Base-by-base conservation (phyloP, 2,888 invertebrate species). In the Chloroclystis v-ata region DNA sequence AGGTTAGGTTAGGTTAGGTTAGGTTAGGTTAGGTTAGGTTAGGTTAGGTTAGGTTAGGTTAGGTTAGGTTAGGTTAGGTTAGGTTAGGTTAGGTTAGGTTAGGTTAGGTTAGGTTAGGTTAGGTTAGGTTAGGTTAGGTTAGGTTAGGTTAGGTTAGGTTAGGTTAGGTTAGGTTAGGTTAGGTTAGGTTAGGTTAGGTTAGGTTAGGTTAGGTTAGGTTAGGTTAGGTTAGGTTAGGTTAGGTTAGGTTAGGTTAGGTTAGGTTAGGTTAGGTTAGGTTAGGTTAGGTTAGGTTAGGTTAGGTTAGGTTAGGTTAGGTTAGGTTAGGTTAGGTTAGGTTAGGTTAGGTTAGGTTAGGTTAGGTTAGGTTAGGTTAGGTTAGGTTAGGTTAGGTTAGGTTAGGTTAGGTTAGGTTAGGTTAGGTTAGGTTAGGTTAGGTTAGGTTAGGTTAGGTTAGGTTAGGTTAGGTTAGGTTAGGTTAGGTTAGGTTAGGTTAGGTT, bases 41-140 rank as follows among this genome's bases (percentile, higher is more conserved):
- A 38, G 47, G 54, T 49, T 54, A 49, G 57, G 52, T 54, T 54
- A 56, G 60, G 57, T 56, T 57, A 56, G 57, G 56, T 54, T 52
- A 44, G 59, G 50, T 47, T 45, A 42, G 43, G 47, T 51, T 41
- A 37, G 37, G 41, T 41, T 47, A 30, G 37, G 30, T 42, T 47
- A 30, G 28, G 28, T 28, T 28, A 28, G 28, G 28, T 28, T 35
- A 49, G 47, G 32, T 44, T 49, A 41, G 33, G 50, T 46, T 49
- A 46, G 51, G 46, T 47, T 44, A 48, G 50, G 49, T 49, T 43
- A 47, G 54, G 49, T 38, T 46, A 46, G 43, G 49, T 41, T 48
- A 49, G 43, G 52, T 49, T 46, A 52, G 52, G 52, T 49, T 47
- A 49, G 50, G 50, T 45, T 52, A 49, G 51, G 49, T 45, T 51